Conservation (phyloP, 2,888 invertebrate genomes). For the Junonia oenone region DNA sequence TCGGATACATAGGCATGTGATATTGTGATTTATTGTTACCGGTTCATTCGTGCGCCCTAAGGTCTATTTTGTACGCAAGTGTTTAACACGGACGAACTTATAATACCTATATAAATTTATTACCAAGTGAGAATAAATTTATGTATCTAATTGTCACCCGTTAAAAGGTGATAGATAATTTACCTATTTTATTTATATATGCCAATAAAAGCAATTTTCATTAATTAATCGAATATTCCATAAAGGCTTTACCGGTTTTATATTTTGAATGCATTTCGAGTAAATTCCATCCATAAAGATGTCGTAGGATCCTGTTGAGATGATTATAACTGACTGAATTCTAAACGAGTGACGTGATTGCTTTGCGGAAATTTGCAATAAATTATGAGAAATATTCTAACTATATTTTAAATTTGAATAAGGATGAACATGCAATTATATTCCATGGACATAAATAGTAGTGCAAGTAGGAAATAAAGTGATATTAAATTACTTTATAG, state of each 20-base stretch:
- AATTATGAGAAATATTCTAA: conserved; percentile 13
- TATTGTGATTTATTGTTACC: conserved; percentile 10
- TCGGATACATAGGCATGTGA: conserved; percentile 12
- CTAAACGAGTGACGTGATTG: conserved; percentile 9
- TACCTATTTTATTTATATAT: too few species aligned
- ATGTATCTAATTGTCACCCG: conserved; percentile 4
- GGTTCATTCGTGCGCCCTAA: conserved; percentile 9
- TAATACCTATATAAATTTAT: background rate
- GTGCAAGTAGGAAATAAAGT: background rate
- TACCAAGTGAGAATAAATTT: conserved; percentile 3
- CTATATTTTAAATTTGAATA: conserved; percentile 4
- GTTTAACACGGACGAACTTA: background rate
- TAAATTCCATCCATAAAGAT: conserved; percentile 16
- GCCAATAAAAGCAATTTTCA: conserved; percentile 18
- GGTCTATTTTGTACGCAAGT: conserved; percentile 5
- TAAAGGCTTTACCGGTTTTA: conserved; percentile 21
- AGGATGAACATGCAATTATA: background rate
- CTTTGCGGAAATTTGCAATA: conserved; percentile 17
- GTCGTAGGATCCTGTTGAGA: conserved; percentile 21
- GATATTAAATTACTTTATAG: background rate
- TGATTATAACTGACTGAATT: conserved; percentile 12
- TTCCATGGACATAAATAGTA: conserved; percentile 4
- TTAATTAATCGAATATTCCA: conserved; percentile 18
- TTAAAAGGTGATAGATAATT: conserved; percentile 11
- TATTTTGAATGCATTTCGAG: conserved; percentile 25